Conservation (phyloP, 2,888 invertebrate genomes). For the Alcis repandata region DNA sequence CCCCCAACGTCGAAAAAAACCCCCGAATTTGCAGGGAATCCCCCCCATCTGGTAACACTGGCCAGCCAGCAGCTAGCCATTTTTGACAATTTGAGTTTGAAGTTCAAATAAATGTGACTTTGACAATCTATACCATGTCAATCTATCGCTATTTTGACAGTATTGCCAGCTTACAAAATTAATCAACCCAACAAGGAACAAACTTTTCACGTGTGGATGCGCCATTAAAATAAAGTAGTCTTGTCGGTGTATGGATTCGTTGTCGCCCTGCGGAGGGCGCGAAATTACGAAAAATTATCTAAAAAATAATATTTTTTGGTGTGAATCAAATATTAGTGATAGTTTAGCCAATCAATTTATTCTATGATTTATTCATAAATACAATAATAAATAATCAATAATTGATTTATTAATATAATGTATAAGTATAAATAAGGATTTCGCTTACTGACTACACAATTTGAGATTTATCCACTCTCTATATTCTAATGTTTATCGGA, state of each 20-base stretch:
- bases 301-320: background rate
- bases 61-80: slow-evolving; percentile 10
- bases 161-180: too few relatives aligned
- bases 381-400: too few relatives aligned
- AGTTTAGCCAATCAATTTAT: background rate
- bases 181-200: background rate
- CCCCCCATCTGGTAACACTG: too few relatives aligned
- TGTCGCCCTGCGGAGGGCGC: too few relatives aligned
- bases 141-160: too few relatives aligned
- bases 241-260: too few relatives aligned
- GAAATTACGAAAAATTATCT: too few relatives aligned
- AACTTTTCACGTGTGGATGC: background rate
- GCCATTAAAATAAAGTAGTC: too few relatives aligned
- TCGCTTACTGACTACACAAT: background rate
- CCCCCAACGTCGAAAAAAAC: too few relatives aligned
- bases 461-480: background rate
- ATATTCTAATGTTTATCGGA: background rate
- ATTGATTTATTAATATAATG: background rate
- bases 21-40: too few relatives aligned
- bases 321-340: background rate
- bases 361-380: slow-evolving; percentile 5
- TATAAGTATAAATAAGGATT: background rate
- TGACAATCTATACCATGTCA: background rate
- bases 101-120: background rate
- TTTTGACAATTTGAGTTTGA: background rate